phyloP scores from a whole-genome alignment of 2,888 invertebrate species.

The Frankliniella fusca region DNA sequence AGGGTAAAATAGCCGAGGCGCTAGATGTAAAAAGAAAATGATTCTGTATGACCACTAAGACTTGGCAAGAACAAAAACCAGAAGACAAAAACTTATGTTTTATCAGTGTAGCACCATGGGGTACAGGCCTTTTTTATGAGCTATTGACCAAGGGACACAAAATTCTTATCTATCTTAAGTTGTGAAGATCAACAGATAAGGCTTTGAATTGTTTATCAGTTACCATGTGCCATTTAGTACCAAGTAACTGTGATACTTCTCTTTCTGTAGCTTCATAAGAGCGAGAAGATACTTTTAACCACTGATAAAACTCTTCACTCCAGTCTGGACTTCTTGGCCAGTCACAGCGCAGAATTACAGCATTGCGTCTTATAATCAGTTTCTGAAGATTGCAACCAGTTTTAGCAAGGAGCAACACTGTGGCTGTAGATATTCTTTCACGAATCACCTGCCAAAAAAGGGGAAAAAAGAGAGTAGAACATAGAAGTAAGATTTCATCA shows the following conservation, averaged over 20 bases:
- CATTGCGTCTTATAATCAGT: constrained; percentile 65
- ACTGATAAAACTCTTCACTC: constrained; percentile 61
- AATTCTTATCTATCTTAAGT: neutral
- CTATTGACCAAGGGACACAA: neutral
- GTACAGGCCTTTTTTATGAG: too few species aligned
- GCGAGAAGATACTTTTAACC: constrained; percentile 59
- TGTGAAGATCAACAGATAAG: neutral
- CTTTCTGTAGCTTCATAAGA: constrained; percentile 62
- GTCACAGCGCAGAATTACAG: constrained; percentile 62
- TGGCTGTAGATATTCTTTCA: constrained; percentile 73
- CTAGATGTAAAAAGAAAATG: too few species aligned
- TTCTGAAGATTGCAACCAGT: constrained; percentile 59
- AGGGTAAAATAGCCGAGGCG: too few species aligned
- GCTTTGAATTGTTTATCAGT: constrained; percentile 60
- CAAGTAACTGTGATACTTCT: constrained; percentile 66
- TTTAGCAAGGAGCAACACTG: constrained; percentile 64
- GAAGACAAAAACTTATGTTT: too few species aligned
- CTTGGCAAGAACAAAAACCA: too few species aligned
- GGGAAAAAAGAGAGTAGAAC: neutral
- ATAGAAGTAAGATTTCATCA: neutral
- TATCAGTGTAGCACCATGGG: too few species aligned
- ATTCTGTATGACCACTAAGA: too few species aligned
- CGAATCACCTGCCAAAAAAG: constrained; percentile 56
- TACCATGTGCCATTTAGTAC: constrained; percentile 63
- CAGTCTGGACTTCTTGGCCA: constrained; percentile 66